Evolutionary conservation across 2,888 invertebrate species (phyloP).

Genomic region (Piscicola geometra): DNA sequence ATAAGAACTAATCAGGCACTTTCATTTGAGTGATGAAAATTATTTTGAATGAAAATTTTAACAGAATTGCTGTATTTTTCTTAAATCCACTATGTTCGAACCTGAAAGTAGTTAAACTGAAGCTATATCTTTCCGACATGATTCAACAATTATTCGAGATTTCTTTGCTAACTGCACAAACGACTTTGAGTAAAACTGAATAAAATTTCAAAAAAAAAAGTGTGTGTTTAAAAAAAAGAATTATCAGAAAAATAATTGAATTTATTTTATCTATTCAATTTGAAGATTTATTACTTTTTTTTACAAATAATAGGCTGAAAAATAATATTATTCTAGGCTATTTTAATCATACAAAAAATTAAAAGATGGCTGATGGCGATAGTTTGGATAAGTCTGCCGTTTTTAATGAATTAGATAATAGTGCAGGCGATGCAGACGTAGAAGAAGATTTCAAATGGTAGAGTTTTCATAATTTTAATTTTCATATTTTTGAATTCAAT

Average conservation of each 20-base stretch:
- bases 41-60: no score
- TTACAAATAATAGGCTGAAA: neutral
- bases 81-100: no score
- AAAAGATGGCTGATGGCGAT: conserved; percentile 25
- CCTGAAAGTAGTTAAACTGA: conserved; percentile 84
- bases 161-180: no score
- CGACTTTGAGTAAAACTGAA: no score
- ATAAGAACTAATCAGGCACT: neutral
- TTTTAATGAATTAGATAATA: conserved; percentile 4
- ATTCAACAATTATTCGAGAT: conserved; percentile 9
- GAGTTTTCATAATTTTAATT: neutral
- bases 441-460: conserved; percentile 14
- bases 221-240: neutral
- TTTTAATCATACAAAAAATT: neutral
- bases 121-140: conserved; percentile 85
- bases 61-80: no score
- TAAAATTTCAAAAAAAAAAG: neutral
- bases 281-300: neutral
- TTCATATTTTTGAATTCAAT: neutral
- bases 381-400: neutral
- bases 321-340: neutral
- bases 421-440: conserved; percentile 17
- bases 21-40: neutral
- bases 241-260: neutral
- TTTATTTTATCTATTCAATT: neutral